A percentile compares a stretch with the other conserved stretches of the same genome.
Evolutionary conservation across 2,888 invertebrate genomes (phyloP).

Genomic region (Megaustenia siamemsis): DNA sequence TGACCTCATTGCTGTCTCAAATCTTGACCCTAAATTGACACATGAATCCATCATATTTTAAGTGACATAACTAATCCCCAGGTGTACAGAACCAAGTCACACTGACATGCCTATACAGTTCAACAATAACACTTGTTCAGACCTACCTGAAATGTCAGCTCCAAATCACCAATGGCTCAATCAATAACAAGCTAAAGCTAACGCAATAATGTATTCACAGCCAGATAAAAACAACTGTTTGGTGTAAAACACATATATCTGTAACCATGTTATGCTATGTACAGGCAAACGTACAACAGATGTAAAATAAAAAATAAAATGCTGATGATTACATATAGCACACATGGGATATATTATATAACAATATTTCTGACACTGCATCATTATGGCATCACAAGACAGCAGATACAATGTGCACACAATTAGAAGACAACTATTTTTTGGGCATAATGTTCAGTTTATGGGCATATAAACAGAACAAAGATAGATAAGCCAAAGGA

Average conservation of each 20-base stretch:
- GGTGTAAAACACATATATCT: background rate
- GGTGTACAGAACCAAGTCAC: no score
- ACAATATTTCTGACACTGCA: background rate
- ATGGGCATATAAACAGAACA: no score
- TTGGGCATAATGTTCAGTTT: no score
- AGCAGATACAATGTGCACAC: background rate
- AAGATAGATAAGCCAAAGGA: no score
- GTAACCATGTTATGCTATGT: constrained; percentile 1
- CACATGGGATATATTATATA: background rate
- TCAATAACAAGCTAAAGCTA: no score
- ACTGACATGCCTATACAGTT: no score
- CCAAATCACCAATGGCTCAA: background rate
- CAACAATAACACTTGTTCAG: no score
- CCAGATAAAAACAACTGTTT: background rate
- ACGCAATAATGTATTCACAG: constrained; percentile 12
- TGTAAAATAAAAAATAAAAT: constrained; percentile 13
- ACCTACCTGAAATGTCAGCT: background rate
- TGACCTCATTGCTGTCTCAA: no score
- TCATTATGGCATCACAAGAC: background rate
- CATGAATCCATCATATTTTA: no score
- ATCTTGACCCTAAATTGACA: no score
- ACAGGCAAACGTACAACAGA: background rate
- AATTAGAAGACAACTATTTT: no score
- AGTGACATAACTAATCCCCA: no score
- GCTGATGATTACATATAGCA: constrained; percentile 26